Conservation (phyloP, 2,113 vertebrate species). For the Anoplopoma fimbria region DNA sequence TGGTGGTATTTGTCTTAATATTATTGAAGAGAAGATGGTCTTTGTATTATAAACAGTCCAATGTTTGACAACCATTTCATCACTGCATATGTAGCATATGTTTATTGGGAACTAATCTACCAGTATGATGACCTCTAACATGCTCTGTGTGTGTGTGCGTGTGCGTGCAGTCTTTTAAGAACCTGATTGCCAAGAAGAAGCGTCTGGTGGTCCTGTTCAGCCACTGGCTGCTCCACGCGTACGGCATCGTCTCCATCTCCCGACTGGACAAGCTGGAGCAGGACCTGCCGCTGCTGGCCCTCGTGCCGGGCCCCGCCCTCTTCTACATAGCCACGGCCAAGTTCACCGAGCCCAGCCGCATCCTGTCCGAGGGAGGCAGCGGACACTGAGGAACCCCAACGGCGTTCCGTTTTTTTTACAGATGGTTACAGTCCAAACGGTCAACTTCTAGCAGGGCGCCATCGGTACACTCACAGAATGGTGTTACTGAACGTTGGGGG, state of each 20-base stretch:
- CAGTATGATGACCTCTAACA: neutral
- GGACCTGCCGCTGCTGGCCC: conserved; percentile 91
- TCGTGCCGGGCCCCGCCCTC: conserved; percentile 94
- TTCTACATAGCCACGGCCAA: conserved; percentile 95
- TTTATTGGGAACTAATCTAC: too few relatives aligned
- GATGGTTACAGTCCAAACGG: too few relatives aligned
- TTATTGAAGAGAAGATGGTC: too few relatives aligned
- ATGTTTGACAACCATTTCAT: too few relatives aligned
- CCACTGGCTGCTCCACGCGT: conserved; percentile 98
- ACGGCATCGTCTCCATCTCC: conserved; percentile 98
- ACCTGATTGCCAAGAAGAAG: conserved; percentile 95
- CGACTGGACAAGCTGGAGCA: conserved; percentile 93
- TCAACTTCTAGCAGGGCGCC: neutral
- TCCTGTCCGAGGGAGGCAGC: conserved; percentile 93
- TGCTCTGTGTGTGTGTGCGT: neutral
- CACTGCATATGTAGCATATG: too few relatives aligned
- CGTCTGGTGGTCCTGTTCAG: conserved; percentile 96
- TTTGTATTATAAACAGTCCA: too few relatives aligned
- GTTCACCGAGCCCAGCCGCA: conserved; percentile 95
- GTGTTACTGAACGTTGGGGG: neutral
- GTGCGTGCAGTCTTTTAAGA: conserved; percentile 89
- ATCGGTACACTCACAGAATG: neutral
- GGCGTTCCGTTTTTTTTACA: neutral
- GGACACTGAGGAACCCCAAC: conserved; percentile 84
- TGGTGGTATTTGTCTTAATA: too few relatives aligned